These are phyloP conservation scores for Malurus alboscapulatus DNA, from an alignment of 2,113 vertebrate species.

Conservation along the genomic window DNA sequence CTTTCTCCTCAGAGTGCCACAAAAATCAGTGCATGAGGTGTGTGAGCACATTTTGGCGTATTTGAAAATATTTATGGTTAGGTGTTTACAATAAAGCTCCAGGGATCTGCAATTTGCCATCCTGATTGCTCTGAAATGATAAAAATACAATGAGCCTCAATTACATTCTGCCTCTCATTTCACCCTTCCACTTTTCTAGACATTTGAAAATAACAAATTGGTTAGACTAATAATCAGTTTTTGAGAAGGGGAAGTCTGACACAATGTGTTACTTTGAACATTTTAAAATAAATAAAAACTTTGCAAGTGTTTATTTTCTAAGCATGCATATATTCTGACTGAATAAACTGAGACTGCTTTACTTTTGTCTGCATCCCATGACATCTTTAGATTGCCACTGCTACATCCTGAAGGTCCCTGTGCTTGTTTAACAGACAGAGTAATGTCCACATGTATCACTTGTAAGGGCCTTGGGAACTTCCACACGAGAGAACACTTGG, in stretches of 20 bases:
- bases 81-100: not conserved
- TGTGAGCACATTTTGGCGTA: not conserved
- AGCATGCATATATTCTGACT: not conserved
- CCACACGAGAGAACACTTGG: not conserved
- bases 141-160: not conserved
- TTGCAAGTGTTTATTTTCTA: not conserved
- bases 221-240: not conserved
- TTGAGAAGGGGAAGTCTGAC: not conserved
- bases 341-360: not conserved
- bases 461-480: not conserved
- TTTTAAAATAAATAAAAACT: not conserved
- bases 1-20: not conserved
- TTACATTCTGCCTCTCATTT: not conserved
- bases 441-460: not conserved
- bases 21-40: not conserved
- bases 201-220: not conserved
- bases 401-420: not conserved
- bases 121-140: not conserved
- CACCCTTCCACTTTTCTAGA: not conserved
- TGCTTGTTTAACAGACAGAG: not conserved
- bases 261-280: not conserved
- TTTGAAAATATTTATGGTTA: not conserved
- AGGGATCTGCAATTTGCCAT: not conserved
- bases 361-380: not conserved
- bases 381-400: not conserved